Conservation (phyloP, 1,140 invertebrate genomes). For the Babylonia areolata region DNA sequence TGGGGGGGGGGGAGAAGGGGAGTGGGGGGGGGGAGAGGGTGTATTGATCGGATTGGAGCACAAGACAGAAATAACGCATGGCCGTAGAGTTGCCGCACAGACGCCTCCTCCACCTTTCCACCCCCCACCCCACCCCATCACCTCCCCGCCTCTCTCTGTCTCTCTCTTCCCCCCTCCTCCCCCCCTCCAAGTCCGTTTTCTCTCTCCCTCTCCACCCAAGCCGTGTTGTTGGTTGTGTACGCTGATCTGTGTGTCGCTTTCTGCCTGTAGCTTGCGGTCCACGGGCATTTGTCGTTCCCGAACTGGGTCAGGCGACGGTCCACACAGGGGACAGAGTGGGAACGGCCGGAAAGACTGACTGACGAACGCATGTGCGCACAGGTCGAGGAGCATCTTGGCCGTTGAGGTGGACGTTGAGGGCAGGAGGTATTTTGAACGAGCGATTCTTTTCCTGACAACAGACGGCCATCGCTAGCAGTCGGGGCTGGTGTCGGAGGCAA, state of each 20-base stretch:
- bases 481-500: not conserved
- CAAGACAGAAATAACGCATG: constrained; percentile 15
- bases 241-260: not conserved
- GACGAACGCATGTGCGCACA: not conserved
- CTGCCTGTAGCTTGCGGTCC: not conserved
- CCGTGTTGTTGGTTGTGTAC: constrained; percentile 4
- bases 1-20: not conserved
- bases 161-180: not conserved
- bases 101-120: not conserved
- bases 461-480: not conserved
- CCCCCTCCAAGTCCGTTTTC: not conserved
- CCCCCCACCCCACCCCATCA: not conserved
- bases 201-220: not conserved
- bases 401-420: not conserved
- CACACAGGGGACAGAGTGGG: too few relatives aligned
- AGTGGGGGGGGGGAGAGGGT: too few relatives aligned
- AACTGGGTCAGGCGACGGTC: constrained; percentile 4
- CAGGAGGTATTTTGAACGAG: not conserved
- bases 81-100: constrained; percentile 10
- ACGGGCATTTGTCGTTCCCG: not conserved
- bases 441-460: not conserved
- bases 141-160: not conserved
- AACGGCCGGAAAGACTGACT: too few relatives aligned
- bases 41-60: constrained; percentile 1
- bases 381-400: not conserved